Evolutionary conservation across 2,888 invertebrate genomes (phyloP).

Genomic region (Drosophila neotestacea): DNA sequence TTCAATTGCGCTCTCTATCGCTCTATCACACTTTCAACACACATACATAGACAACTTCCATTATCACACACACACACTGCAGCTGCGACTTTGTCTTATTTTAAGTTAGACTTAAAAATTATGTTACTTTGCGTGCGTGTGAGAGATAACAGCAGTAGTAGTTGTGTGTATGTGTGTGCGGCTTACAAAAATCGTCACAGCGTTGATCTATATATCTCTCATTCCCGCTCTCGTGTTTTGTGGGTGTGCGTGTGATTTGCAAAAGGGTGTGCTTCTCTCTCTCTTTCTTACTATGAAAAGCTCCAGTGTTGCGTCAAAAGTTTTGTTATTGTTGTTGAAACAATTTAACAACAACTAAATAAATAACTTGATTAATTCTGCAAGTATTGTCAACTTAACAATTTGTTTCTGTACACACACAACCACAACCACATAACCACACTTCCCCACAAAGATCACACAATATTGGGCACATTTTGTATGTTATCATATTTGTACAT

Average conservation of each 20-base stretch:
- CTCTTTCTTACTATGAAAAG: slow-evolving; percentile 36
- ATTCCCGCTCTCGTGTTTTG: slow-evolving; percentile 3
- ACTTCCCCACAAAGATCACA: slow-evolving; percentile 17
- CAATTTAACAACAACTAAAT: slow-evolving; percentile 33
- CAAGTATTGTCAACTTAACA: slow-evolving; percentile 36
- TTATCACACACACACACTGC: slow-evolving; percentile 23
- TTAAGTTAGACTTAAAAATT: slow-evolving; percentile 55
- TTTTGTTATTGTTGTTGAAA: slow-evolving; percentile 56
- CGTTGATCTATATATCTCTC: slow-evolving; percentile 32
- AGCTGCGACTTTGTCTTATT: slow-evolving; percentile 41
- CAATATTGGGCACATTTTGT: slow-evolving; percentile 38
- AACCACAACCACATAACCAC: too few species aligned
- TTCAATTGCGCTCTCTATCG: slow-evolving; percentile 33
- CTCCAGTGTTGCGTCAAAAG: slow-evolving; percentile 58
- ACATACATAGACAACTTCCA: not conserved
- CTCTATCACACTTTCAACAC: slow-evolving; percentile 14
- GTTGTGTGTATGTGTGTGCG: slow-evolving; percentile 14
- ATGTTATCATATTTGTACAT: slow-evolving; percentile 51
- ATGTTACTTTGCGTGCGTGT: slow-evolving; percentile 29
- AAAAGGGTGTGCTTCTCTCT: slow-evolving; percentile 50
- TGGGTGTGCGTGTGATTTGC: slow-evolving; percentile 40
- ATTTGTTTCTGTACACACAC: slow-evolving; percentile 40
- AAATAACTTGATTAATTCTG: slow-evolving; percentile 27
- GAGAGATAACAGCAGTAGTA: slow-evolving; percentile 23
- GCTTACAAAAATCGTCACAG: slow-evolving; percentile 5